Evolutionary conservation across 2,113 vertebrate species (phyloP), one percentile per base, ranked within the genome.

Genomic region (Beaufortia kweichowensis): DNA sequence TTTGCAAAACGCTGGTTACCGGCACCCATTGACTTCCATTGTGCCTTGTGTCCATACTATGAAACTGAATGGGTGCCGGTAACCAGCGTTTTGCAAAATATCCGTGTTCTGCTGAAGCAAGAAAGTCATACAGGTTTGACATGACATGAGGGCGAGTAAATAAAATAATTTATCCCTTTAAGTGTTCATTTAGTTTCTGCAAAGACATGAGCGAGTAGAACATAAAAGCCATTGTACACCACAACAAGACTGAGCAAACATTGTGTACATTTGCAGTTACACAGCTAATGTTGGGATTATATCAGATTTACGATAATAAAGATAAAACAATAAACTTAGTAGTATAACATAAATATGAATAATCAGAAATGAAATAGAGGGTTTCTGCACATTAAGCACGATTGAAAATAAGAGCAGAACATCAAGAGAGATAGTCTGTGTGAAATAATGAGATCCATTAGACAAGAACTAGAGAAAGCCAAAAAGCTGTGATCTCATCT

Each of bases 401-500:
- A 71, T n/a, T 21, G 61, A 75, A 35, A 60, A 76, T 59, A 81
- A 23, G 29, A 23, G 33, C 55, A 75, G 23, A 53, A 75, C 80
- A 83, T 87, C 81, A 87, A 84, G 83, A 75, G 43, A 23, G 53
- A 62, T 61, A 78, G 6, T n/a, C 35, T 53, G n/a, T 53, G 66
- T 53, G 28, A 80, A 80, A 65, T 84, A 41, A 89, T 86, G 81
- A 82, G 80, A 80, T 79, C 24, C 28, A 79, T 81, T 63, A 80
- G 78, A 81, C 75, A 84, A 81, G 71, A 78, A 77, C 79, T 76
- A 59, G 66, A 21, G 66, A 55, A 78, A 83, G 9, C 72, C 76
- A 10, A 39, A 39, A 79, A 43, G 9, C 70, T 84, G 63, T 56
- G 46, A 78, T 66, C 77, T 69, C 56, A 61, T 53, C 33, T 69